A percentile compares a stretch with the other conserved stretches of the same genome.
These are phyloP conservation scores for Illadopsis cleaveri DNA, from an alignment of 2,113 vertebrate genomes.

Conservation along the genomic window DNA sequence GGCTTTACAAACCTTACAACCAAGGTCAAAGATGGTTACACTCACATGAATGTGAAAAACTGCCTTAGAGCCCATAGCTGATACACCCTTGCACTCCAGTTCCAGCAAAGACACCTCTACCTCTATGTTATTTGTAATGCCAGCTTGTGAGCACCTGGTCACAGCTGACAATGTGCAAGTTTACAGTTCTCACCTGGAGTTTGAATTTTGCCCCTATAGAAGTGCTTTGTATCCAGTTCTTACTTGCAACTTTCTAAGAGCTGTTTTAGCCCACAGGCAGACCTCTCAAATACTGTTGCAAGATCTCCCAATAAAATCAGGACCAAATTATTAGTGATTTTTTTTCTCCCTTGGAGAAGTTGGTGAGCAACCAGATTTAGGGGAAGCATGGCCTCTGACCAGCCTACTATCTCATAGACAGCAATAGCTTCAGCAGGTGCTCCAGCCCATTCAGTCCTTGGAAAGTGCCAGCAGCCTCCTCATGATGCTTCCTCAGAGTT, in stretches of 20 bases:
- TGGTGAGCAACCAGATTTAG: background rate
- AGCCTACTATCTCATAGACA: background rate
- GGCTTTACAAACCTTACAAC: background rate
- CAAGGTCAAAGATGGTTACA: background rate
- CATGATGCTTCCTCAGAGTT: background rate
- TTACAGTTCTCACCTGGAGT: background rate
- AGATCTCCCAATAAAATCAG: background rate
- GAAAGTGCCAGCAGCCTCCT: background rate
- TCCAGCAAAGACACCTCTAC: background rate
- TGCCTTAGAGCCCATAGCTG: background rate
- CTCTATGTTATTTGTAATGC: background rate
- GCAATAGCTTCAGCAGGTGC: background rate
- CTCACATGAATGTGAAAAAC: background rate
- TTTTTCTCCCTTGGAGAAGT: background rate
- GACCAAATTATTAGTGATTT: background rate
- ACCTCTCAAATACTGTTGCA: background rate
- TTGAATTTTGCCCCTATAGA: background rate
- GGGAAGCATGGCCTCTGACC: background rate
- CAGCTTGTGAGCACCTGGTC: background rate
- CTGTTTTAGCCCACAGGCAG: constrained; percentile 2
- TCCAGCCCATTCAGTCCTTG: background rate
- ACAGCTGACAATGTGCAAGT: background rate
- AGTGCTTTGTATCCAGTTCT: background rate
- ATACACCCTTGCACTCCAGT: background rate
- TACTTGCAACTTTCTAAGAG: background rate